Evolutionary conservation across 1,140 invertebrate species (phyloP), one percentile per base, ranked within the genome.

Genomic region (Drosophila mauritiana): DNA sequence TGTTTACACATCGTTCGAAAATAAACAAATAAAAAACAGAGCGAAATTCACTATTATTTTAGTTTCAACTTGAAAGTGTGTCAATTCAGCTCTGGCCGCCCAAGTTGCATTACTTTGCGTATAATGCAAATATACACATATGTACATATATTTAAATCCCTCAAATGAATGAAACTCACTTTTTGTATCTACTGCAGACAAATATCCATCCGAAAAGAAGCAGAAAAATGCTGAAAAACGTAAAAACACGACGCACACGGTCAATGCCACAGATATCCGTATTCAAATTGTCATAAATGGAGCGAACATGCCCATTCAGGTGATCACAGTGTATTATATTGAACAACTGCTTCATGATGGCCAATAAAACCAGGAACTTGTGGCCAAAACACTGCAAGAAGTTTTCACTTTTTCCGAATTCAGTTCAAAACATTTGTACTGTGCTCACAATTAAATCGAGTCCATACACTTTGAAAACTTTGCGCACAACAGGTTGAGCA

Each of bases 181-280:
- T 80, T 42, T 83, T 56, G 61, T 78, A 84, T 62, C 68, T 78
- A 34, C 49, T 61, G 61, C 77, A 90, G 22, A 89, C 54, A 55
- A 65, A 84, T 37, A 80, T 25, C 20, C 62, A 80, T 36, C 52
- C 75, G 20, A 51, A 34, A 46, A 78, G 39, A 40, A 89, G 36
- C 31, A 78, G 15, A 31, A 65, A 27, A 34, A 84, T 84, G 57
- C 57, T 68, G 7, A 74, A 10, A 12, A 68, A 80, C 7, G 84
- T 77, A 54, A 78, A 64, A 20, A 80, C 46, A 27, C 65, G 82
- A 56, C 79, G 89, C 4, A 65, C 34, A 51, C 65, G 77, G 65
- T 74, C 65, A 51, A 89, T 80, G 51, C 64, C 84, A 65, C 84
- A 89, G 59, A 89, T 67, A 75, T 89, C 80, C 42, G 84, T 89